These are phyloP conservation scores for Drosophila lowei DNA, from an alignment of 1,140 invertebrate species.

Conservation along the genomic window DNA sequence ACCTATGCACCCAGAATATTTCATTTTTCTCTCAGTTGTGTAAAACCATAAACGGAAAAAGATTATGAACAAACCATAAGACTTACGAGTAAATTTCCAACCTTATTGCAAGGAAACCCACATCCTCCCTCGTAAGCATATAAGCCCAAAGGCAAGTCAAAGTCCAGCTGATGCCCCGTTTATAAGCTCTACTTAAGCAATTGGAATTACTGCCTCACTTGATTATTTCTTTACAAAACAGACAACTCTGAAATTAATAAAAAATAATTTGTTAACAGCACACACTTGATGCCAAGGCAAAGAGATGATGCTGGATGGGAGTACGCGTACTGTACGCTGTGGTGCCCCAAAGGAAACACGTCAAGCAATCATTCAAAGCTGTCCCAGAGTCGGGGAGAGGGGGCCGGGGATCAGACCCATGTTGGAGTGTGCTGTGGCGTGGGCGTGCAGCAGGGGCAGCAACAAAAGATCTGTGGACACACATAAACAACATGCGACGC, in stretches of 20 bases:
- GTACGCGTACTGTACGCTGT: conserved; percentile 25
- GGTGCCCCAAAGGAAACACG: conserved; percentile 42
- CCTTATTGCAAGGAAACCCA: too few species aligned
- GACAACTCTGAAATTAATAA: conserved; percentile 45
- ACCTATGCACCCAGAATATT: too few species aligned
- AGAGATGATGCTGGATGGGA: conserved; percentile 19
- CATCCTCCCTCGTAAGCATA: too few species aligned
- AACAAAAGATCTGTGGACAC: conserved; percentile 51
- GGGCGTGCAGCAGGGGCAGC: conserved; percentile 24
- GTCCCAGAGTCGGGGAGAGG: conserved; percentile 17
- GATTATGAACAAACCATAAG: too few species aligned
- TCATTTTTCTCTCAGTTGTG: too few species aligned
- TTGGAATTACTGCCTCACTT: conserved; percentile 24
- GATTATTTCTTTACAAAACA: conserved; percentile 67
- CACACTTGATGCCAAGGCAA: conserved; percentile 29
- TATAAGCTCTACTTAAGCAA: not conserved
- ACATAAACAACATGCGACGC: conserved; percentile 69
- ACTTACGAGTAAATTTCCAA: too few species aligned
- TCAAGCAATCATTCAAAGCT: conserved; percentile 60
- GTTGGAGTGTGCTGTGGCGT: conserved; percentile 41
- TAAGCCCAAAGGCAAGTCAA: too few species aligned
- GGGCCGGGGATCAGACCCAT: not conserved
- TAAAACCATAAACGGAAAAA: too few species aligned
- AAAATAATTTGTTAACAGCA: conserved; percentile 61
- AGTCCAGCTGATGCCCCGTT: too few species aligned